Evolutionary conservation across 2,797 vertebrate species (phyloP).

Genomic region (Jordanella pulchra): DNA sequence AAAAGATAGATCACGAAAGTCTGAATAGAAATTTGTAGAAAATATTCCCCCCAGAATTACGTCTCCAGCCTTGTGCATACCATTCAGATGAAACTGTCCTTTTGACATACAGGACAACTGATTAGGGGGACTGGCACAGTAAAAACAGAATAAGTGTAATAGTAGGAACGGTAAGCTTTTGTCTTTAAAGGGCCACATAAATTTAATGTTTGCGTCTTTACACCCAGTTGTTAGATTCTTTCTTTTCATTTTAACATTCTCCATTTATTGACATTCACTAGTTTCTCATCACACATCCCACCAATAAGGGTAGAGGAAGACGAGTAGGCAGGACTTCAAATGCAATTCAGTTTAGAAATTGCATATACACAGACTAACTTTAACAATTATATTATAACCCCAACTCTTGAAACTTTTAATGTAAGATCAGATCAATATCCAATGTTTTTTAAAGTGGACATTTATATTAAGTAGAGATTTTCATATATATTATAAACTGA

Average conservation of each 20-base stretch:
- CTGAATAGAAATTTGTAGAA: constrained; percentile 58
- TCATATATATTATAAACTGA: no score
- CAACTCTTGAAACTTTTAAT: neutral
- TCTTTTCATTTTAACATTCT: neutral
- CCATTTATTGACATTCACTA: constrained; percentile 30
- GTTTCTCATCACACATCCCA: constrained; percentile 8
- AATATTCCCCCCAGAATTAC: constrained; percentile 75
- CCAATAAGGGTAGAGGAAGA: neutral
- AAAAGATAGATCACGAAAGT: constrained; percentile 67
- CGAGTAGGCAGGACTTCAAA: constrained; percentile 24
- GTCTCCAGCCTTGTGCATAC: constrained; percentile 69
- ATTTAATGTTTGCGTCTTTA: constrained; percentile 3
- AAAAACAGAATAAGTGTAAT: constrained; percentile 8
- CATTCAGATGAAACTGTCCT: constrained; percentile 58
- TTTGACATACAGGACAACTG: constrained; percentile 39
- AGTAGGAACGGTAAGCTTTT: constrained; percentile 25
- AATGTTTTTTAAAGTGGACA: neutral
- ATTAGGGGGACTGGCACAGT: constrained; percentile 1
- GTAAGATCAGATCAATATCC: neutral
- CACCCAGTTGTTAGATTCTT: neutral
- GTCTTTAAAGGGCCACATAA: constrained; percentile 42
- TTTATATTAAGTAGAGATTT: neutral
- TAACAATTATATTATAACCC: neutral
- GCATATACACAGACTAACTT: neutral
- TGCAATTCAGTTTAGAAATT: constrained; percentile 4